Conservation (phyloP, 2,113 vertebrate genomes). For the Conger conger region DNA sequence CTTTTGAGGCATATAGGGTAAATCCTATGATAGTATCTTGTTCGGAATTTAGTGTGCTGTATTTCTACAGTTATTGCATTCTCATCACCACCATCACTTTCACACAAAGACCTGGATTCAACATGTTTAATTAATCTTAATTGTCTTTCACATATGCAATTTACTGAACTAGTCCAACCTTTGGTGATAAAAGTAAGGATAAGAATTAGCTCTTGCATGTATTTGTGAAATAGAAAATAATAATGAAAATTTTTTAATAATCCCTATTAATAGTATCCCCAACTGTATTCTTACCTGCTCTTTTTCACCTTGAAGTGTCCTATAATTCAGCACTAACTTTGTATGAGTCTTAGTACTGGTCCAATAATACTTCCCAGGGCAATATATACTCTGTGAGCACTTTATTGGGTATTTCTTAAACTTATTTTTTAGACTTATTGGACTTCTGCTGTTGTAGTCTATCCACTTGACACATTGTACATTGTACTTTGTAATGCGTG, state of each 20-base stretch:
- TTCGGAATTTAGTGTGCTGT: not conserved
- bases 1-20: constrained; percentile 12
- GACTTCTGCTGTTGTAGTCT: too few species aligned
- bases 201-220: not conserved
- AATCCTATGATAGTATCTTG: constrained; percentile 6
- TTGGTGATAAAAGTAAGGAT: not conserved
- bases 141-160: not conserved
- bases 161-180: not conserved
- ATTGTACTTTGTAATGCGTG: too few species aligned
- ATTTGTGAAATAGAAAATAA: not conserved
- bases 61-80: not conserved
- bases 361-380: not conserved
- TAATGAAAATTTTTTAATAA: not conserved
- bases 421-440: too few species aligned
- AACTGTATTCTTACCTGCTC: not conserved
- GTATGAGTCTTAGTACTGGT: not conserved
- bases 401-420: too few species aligned
- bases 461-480: too few species aligned
- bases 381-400: too few species aligned
- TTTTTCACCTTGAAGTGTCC: not conserved
- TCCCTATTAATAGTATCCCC: not conserved
- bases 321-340: not conserved
- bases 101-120: not conserved
- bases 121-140: not conserved
- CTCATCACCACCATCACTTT: not conserved